These are phyloP conservation scores for Gadopsis marmoratus DNA, from an alignment of 2,797 vertebrate genomes.

Conservation along the genomic window DNA sequence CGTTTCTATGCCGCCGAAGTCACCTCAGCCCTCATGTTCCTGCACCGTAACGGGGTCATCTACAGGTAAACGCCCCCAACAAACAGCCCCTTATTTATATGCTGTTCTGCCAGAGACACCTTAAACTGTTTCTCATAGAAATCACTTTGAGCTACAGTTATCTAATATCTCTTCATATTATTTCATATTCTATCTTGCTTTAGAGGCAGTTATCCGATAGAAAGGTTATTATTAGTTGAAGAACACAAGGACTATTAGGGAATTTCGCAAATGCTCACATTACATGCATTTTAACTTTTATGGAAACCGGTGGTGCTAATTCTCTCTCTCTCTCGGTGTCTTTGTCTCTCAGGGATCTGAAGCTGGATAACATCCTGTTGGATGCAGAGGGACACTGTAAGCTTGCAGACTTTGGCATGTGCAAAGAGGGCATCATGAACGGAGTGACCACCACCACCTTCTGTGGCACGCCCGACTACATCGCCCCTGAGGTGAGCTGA, in stretches of 20 bases:
- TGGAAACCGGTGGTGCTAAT: constrained; percentile 23
- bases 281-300: neutral
- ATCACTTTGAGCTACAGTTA: neutral
- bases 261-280: neutral
- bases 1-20: constrained; percentile 99
- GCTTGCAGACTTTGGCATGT: constrained; percentile 99
- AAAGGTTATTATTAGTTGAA: neutral
- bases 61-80: constrained; percentile 88
- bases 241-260: neutral
- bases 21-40: constrained; percentile 99
- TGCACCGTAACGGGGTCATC: constrained; percentile 97
- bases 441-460: constrained; percentile 98
- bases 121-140: neutral
- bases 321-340: constrained; percentile 10
- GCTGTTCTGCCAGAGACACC: neutral
- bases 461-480: constrained; percentile 98
- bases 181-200: neutral
- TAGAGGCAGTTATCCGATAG: neutral
- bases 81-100: neutral
- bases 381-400: constrained; percentile 99
- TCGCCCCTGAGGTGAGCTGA: constrained; percentile 93
- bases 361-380: constrained; percentile 98
- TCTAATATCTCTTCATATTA: neutral
- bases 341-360: constrained; percentile 90
- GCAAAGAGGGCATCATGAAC: constrained; percentile 97